Evolutionary conservation across 2,888 invertebrate genomes (phyloP), one percentile per base, ranked within the genome.

Genomic region (Drosophila incognita): DNA sequence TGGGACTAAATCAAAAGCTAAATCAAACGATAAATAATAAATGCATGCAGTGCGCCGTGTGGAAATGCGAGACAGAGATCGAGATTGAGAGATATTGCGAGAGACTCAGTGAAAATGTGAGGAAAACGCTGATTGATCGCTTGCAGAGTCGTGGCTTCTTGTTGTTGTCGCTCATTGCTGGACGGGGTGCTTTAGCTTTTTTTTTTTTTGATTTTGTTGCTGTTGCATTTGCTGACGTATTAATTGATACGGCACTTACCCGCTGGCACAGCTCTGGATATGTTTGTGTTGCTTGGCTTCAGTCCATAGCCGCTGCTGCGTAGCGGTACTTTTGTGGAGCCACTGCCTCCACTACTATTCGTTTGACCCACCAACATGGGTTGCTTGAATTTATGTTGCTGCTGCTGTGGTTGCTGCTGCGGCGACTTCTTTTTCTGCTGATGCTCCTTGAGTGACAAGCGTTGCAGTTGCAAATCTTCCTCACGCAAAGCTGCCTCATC

Each of bases 391-490:
- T 80, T 69, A 66, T 69, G 58, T 27, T 48, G 31, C 33, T 59
- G 42, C 40, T 69, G 54, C 18, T 15, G 18, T 8, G 27, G 68
- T 33, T 53, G 59, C 29, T 66, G 54, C 10, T 69, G 52, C 10
- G 15, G 58, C 27, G 71, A 62, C 11, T 60, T 64, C 65, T 38
- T 53, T 71, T 74, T 76, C 69, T 79, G 73, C 54, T 74, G 76
- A 68, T 79, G 69, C 61, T 86, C 89, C 79, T 83, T 81, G 10
- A 92, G 76, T 35, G 82, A 75, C 64, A 92, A 75, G 40, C 89
- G 86, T 71, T 93, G 90, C 88, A 92, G 76, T 74, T 82, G 89
- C 68, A 92, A 78, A 81, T 93, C 90, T 86, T 92, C 92, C 61
- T 91, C 92, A 70, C 92, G 92, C 79, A 92, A 88, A 66, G 89